Evolutionary conservation across 2,113 vertebrate species (phyloP), one percentile per base, ranked within the genome.

Genomic region (Gadus chalcogrammus): DNA sequence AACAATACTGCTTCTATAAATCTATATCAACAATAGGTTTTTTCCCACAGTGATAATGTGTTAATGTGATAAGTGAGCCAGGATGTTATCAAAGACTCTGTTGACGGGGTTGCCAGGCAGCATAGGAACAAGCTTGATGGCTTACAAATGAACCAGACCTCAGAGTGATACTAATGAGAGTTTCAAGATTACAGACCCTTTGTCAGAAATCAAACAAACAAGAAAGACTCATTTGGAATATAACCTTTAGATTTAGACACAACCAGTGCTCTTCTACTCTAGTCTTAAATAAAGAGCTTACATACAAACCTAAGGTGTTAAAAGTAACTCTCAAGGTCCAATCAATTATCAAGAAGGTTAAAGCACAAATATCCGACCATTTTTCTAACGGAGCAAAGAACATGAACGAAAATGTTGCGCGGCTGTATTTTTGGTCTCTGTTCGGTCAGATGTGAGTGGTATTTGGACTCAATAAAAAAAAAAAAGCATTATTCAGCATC

Each of bases 71-170:
- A 64, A 68, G 73, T 59, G 78, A 69, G 70, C 72, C 83, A 89
- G 81, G 67, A 68, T 31, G 13, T 62, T 75, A 13, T 78, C 38
- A 3, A 59, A 17, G 0, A 63, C 73, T 62, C 16, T 88, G 82
- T 89, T 85, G 82, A 81, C 74, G 74, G 60, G 68, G 76, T 84
- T 75, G 78, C 83, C 7, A 13, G 53, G 83, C 38, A 71, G 77
- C 77, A 53, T 65, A 1, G 5, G 64, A 86, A 66, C 70, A 72
- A 67, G 71, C 16, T 16, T n/a, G 22, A 31, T 62, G 22, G 22
- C 22, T 20, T 61, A 55, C 15, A 31, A 38, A 75, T n/a, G 64
- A 64, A 68, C 15, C 2, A n/a, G 35, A 66, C 70, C 38, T 20
- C 22, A 64, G 71, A 22, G 56, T 52, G 76, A 82, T 58, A 73